A percentile compares a stretch with the other conserved stretches of the same genome.
These are phyloP conservation scores for Machaerirhynchus nigripectus DNA, from an alignment of 2,113 vertebrate species.

Conservation along the genomic window DNA sequence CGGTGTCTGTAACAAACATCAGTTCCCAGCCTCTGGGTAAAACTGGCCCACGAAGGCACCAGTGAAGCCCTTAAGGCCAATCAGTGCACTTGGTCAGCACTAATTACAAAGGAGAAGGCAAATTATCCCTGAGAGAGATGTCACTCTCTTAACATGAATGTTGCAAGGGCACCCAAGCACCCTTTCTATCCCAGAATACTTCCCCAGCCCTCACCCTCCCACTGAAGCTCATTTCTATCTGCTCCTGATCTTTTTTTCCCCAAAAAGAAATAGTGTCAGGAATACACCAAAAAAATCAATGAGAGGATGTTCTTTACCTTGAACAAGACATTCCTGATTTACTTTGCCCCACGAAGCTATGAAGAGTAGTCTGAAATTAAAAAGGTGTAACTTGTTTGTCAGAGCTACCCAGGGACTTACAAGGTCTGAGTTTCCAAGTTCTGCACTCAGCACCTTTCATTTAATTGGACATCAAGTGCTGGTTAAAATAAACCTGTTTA, in stretches of 20 bases:
- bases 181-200: not conserved
- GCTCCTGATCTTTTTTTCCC: not conserved
- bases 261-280: not conserved
- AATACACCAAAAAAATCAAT: too few relatives aligned
- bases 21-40: not conserved
- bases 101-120: not conserved
- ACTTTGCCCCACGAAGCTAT: not conserved
- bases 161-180: not conserved
- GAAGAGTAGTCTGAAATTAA: not conserved
- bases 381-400: not conserved
- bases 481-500: not conserved
- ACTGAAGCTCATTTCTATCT: not conserved
- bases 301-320: not conserved
- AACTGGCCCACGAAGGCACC: not conserved
- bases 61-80: accelerated
- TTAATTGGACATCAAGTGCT: not conserved
- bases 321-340: not conserved
- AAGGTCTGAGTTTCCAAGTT: not conserved
- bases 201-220: not conserved
- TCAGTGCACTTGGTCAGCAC: not conserved
- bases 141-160: accelerated
- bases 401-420: not conserved
- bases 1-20: not conserved
- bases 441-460: not conserved
- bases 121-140: not conserved